These are phyloP conservation scores for Drosophila prosaltans DNA, from an alignment of 1,140 invertebrate genomes.

Conservation along the genomic window DNA sequence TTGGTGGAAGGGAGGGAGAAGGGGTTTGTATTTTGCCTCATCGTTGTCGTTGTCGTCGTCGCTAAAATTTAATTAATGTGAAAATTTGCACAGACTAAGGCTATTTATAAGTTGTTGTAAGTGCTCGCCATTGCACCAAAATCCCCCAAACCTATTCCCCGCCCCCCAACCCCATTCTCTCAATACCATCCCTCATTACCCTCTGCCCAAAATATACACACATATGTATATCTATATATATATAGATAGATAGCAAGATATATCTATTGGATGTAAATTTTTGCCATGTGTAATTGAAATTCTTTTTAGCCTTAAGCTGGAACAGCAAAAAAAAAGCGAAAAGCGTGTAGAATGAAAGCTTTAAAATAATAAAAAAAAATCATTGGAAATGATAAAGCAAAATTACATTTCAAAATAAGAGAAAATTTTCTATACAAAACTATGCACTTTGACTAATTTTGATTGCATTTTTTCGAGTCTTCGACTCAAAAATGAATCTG, in stretches of 20 bases:
- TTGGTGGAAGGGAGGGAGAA: background rate
- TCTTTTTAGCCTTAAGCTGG: conserved; percentile 10
- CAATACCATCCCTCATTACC: conserved; percentile 1
- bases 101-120: conserved; percentile 82
- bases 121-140: conserved; percentile 57
- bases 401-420: no score
- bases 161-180: background rate
- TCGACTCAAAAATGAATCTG: no score
- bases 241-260: background rate
- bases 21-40: conserved; percentile 29
- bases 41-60: conserved; percentile 57
- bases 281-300: conserved; percentile 5
- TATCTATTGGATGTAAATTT: conserved; percentile 5
- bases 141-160: conserved; percentile 1
- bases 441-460: no score
- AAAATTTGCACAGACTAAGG: conserved; percentile 81
- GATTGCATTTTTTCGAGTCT: no score
- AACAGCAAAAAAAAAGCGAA: background rate
- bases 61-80: conserved; percentile 82
- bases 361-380: background rate
- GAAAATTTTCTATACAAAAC: no score
- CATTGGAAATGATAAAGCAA: background rate
- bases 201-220: background rate
- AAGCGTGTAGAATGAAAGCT: background rate
- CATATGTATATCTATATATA: background rate